phyloP scores from a whole-genome alignment of 2,888 invertebrate species.

The Sesia apiformis region DNA sequence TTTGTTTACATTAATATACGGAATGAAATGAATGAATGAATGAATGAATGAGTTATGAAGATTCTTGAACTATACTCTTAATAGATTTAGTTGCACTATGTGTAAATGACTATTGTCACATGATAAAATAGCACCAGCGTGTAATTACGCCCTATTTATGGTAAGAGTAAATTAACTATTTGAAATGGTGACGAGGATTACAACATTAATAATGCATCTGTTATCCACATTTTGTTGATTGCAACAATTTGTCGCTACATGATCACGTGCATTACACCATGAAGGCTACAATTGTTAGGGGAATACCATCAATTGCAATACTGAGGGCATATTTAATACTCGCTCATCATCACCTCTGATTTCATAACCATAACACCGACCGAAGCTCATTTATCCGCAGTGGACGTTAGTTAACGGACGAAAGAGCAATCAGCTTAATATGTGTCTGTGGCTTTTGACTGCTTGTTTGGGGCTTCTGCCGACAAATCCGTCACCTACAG shows the following conservation, averaged over 20 bases:
- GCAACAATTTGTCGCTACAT: slow-evolving; percentile 62
- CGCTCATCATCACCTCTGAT: slow-evolving; percentile 35
- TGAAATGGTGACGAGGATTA: slow-evolving; percentile 28
- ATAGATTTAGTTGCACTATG: no score
- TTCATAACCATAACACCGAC: slow-evolving; percentile 18
- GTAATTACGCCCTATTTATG: no score
- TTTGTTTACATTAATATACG: no score
- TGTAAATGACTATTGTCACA: no score
- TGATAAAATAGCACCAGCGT: no score
- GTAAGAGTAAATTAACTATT: neutral
- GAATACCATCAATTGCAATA: slow-evolving; percentile 54
- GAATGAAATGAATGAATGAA: no score
- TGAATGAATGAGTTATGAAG: no score
- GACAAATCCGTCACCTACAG: slow-evolving; percentile 37
- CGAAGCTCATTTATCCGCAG: neutral
- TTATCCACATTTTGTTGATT: slow-evolving; percentile 61
- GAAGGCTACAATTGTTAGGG: slow-evolving; percentile 67
- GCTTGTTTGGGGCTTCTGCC: slow-evolving; percentile 63
- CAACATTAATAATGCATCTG: slow-evolving; percentile 42
- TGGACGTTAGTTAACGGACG: neutral
- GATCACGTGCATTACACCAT: slow-evolving; percentile 59
- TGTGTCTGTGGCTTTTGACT: slow-evolving; percentile 68
- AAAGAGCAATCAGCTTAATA: slow-evolving; percentile 14
- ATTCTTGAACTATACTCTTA: no score
- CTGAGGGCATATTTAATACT: slow-evolving; percentile 61